Evolutionary conservation across 2,113 vertebrate genomes (phyloP), one percentile per base, ranked within the genome.

Genomic region (Scomber colias): DNA sequence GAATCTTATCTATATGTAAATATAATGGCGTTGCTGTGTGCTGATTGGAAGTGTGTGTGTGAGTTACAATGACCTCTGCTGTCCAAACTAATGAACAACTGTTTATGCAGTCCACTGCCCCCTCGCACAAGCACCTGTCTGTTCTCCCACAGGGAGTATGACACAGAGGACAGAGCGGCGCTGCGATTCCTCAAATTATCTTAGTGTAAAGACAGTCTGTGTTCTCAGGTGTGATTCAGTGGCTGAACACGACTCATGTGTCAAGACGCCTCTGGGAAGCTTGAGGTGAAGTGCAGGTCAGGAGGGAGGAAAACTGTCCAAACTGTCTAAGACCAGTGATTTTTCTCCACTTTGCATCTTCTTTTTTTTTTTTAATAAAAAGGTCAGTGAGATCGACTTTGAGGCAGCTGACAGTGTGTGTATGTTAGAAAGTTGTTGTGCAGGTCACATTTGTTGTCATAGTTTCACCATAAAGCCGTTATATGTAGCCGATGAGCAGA

Each of bases 11-110:
- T 75, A 49, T 68, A 89, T 87, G 88, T 70, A 87, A 87, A 89
- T 81, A 76, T 53, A 21, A 75, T 6, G 0, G n/a, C 13, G 31
- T 57, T 35, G 45, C 61, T 49, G 0, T 0, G 15, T 5, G 44
- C 71, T 49, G 64, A 40, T 70, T 70, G 67, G 56, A 50, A 30
- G 53, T 3, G 57, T 70, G 64, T 14, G 49, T 48, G 57, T 55
- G 65, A 73, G 79, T 15, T 72, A 65, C 77, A 78, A 71, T 91
- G 88, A 92, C 90, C 92, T 90, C 86, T 87, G 79, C 84, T 87
- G 91, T 91, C 92, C 73, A 82, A 71, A 78, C 61, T 88, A 89
- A 92, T 89, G 85, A 89, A 82, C 79, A 82, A 46, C 74, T 89
- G 84, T 86, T 88, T 85, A 88, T 90, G 83, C 90, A 85, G 80